Percentiles rank a stretch among this genome's conserved stretches.
phyloP scores from a whole-genome alignment of 1,140 invertebrate genomes.

The Myzus persicae region DNA sequence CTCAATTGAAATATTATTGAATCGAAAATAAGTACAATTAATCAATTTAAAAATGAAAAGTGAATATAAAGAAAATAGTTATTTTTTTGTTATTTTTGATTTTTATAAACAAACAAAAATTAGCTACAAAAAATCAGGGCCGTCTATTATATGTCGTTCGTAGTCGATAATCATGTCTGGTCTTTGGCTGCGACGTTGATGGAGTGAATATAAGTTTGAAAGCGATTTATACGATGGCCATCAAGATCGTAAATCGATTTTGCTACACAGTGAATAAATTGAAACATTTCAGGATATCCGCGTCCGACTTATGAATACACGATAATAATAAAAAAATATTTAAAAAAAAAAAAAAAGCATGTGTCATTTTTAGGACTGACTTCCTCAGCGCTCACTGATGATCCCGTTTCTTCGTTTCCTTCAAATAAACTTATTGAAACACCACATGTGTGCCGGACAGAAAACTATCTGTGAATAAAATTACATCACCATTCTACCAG shows the following conservation, averaged over 20 bases:
- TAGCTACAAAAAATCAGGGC: too few species aligned
- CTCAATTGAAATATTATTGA: not conserved
- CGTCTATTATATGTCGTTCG: not conserved
- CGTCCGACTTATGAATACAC: not conserved
- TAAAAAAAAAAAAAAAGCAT: not conserved
- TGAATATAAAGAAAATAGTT: not conserved
- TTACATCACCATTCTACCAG: not conserved
- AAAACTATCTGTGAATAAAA: constrained; percentile 33
- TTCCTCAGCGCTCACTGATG: not conserved
- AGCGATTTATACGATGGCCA: not conserved
- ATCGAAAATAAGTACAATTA: not conserved
- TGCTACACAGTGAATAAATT: not conserved
- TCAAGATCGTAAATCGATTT: not conserved
- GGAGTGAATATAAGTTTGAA: not conserved
- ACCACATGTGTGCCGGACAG: not conserved
- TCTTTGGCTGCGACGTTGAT: too few species aligned
- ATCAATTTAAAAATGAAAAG: not conserved
- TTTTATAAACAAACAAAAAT: not conserved
- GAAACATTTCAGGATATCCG: not conserved
- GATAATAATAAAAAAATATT: not conserved
- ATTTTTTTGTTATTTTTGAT: not conserved
- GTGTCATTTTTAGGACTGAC: not conserved
- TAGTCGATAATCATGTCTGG: not conserved
- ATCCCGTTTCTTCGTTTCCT: not conserved
- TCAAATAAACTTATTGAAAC: constrained; percentile 18